A percentile compares a stretch with the other conserved stretches of the same genome.
Evolutionary conservation across 2,888 invertebrate genomes (phyloP).

Genomic region (Tubulanus polymorphus): DNA sequence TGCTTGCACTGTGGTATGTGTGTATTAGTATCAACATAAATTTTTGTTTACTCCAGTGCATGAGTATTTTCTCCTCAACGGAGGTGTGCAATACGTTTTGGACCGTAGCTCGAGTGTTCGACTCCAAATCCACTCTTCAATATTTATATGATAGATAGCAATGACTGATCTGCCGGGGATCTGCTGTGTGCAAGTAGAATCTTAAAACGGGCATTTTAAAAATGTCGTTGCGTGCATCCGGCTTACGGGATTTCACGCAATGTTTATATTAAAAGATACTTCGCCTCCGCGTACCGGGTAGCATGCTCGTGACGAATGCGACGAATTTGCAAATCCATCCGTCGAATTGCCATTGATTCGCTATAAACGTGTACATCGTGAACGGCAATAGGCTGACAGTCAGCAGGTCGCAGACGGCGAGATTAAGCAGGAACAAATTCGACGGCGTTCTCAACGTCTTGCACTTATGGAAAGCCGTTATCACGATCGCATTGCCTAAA

Average conservation of each 20-base stretch:
- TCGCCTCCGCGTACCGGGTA: slow-evolving; percentile 21
- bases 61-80: no score
- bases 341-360: slow-evolving; percentile 21
- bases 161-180: no score
- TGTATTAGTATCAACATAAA: no score
- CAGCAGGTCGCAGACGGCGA: slow-evolving; percentile 26
- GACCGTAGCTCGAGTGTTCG: no score
- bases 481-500: slow-evolving; percentile 28
- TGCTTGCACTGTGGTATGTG: no score
- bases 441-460: slow-evolving; percentile 26
- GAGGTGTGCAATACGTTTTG: no score
- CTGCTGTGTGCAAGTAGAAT: no score
- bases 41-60: no score
- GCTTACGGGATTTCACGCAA: not conserved
- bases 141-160: no score
- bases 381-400: slow-evolving; percentile 27
- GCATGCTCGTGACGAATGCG: slow-evolving; percentile 25
- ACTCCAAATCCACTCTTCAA: no score
- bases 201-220: no score
- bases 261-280: not conserved
- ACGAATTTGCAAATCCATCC: slow-evolving; percentile 23
- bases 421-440: slow-evolving; percentile 28
- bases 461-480: slow-evolving; percentile 21
- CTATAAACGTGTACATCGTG: slow-evolving; percentile 29
- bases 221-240: no score